Evolutionary conservation across 2,113 vertebrate species (phyloP), one percentile per base, ranked within the genome.

Genomic region (Percina caprodes): DNA sequence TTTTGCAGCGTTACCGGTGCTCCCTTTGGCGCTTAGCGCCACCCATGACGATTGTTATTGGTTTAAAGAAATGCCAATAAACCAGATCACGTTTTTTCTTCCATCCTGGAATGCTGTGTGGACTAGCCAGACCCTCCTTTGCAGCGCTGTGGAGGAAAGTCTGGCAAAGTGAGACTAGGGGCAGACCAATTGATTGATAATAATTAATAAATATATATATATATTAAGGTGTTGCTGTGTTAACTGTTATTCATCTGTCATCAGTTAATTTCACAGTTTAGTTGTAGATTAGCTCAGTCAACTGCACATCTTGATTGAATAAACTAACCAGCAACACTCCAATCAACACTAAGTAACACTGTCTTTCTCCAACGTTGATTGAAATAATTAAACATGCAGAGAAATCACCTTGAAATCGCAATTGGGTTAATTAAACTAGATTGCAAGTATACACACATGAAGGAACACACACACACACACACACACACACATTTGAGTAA

Each of bases 341-440:
- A 74, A 56, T 52, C 48, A 49, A 14, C 51, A 54, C 12, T 74
- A 23, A 55, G 6, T 24, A 62, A 62, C 48, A 30, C n/a, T 33
- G 56, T 62, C 11, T 19, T 69, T 35, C 33, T 39, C 15, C 14
- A 15, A 16, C 61, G 16, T 39, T 39, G 21, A 74, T 54, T 19
- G 18, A 24, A 46, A 66, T 61, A 54, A 79, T 79, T 18, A 68
- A 70, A 74, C 39, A 56, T 72, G 23, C 52, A 39, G 73, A 77
- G 35, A 70, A 74, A 85, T 62, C 30, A 56, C 45, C 26, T 24
- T 79, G 24, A 71, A 56, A 46, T 18, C 72, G 63, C 13, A 39
- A 77, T 78, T 26, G 7, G 13, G 1, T 73, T 18, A 73, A 48
- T 68, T 61, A 56, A 79, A 49, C 30, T 21, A n/a, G 9, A 54